phyloP scores from a whole-genome alignment of 1,140 invertebrate species.

The Lutraria rhynchaena region DNA sequence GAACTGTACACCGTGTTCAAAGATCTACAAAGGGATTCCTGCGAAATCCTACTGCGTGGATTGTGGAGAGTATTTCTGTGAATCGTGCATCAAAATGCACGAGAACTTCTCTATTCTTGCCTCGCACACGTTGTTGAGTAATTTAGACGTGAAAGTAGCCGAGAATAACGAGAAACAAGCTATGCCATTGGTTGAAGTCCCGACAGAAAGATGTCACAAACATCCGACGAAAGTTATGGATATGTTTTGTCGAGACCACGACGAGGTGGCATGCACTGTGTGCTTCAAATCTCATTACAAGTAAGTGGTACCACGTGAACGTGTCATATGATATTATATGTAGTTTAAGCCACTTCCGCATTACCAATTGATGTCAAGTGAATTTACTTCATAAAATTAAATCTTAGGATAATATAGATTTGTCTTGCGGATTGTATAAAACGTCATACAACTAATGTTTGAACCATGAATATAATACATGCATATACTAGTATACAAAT shows the following conservation, averaged over 20 bases:
- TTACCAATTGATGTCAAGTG: not conserved
- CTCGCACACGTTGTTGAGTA: slow-evolving; percentile 4
- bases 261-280: slow-evolving; percentile 29
- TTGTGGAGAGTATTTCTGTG: slow-evolving; percentile 42
- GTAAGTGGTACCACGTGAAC: too few relatives aligned
- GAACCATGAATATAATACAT: too few relatives aligned
- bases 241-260: slow-evolving; percentile 37
- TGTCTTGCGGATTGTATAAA: too few relatives aligned
- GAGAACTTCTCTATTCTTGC: slow-evolving; percentile 21
- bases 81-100: slow-evolving; percentile 30
- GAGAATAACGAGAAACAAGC: too few relatives aligned
- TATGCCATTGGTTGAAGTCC: not conserved
- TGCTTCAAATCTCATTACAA: slow-evolving; percentile 45
- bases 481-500: too few relatives aligned
- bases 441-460: too few relatives aligned
- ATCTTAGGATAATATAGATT: too few relatives aligned
- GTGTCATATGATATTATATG: too few relatives aligned
- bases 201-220: slow-evolving; percentile 34
- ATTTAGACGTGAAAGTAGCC: not conserved
- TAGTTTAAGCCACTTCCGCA: too few relatives aligned
- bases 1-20: slow-evolving; percentile 23
- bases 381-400: too few relatives aligned
- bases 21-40: not conserved
- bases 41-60: slow-evolving; percentile 28
- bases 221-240: slow-evolving; percentile 41